Evolutionary conservation across 2,797 vertebrate species (phyloP).

Genomic region (Cirrhinus molitorella): DNA sequence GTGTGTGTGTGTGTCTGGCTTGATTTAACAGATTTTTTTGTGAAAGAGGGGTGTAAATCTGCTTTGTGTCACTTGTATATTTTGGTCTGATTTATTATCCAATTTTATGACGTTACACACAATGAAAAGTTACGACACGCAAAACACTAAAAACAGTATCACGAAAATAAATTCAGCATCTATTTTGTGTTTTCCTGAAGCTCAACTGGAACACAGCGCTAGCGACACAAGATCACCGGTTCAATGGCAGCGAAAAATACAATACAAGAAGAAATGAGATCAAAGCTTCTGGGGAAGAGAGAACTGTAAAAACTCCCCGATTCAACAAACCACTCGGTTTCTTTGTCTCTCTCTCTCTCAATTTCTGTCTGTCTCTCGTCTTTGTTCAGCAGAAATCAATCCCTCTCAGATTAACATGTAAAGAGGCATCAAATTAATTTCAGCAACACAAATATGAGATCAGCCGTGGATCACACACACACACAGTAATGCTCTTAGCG

Average conservation of each 20-base stretch:
- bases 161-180: background rate
- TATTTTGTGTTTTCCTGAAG: background rate
- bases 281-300: background rate
- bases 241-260: background rate
- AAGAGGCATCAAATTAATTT: constrained; percentile 88
- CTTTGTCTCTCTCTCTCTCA: background rate
- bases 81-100: background rate
- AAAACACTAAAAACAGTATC: background rate
- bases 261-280: background rate
- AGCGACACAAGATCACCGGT: background rate
- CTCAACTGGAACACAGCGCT: background rate
- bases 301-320: background rate
- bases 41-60: background rate
- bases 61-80: background rate
- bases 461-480: constrained; percentile 83
- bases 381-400: constrained; percentile 85
- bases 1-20: background rate
- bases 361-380: constrained; percentile 29
- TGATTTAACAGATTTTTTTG: background rate
- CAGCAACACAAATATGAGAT: constrained; percentile 85
- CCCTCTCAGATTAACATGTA: constrained; percentile 86
- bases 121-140: background rate
- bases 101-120: too few relatives aligned
- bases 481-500: constrained; percentile 81
- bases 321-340: background rate